Percentiles rank a stretch among this genome's conserved stretches.
Conservation (phyloP, 2,113 vertebrate genomes). For the Ctenomys sociabilis region DNA sequence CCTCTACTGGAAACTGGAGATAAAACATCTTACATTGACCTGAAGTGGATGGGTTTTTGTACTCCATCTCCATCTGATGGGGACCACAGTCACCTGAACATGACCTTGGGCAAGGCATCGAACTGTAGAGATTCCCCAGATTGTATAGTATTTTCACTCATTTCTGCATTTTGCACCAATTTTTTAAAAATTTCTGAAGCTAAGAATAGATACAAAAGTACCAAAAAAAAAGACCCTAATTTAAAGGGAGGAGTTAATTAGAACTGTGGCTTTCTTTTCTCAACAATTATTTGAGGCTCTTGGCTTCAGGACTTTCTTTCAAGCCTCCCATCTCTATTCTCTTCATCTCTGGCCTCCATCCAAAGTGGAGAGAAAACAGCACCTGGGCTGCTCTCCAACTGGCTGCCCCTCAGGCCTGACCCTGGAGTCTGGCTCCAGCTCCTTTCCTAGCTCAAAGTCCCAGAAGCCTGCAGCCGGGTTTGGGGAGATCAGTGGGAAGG, state of each 20-base stretch:
- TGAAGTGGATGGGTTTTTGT: not conserved
- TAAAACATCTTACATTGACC: not conserved
- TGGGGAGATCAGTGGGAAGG: conserved; percentile 59
- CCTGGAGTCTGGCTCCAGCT: not conserved
- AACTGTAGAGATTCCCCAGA: no score
- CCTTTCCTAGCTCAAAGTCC: conserved; percentile 37
- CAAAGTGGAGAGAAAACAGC: conserved; percentile 40
- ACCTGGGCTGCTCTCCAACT: conserved; percentile 23
- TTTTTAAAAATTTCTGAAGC: not conserved
- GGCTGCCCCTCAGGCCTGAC: not conserved
- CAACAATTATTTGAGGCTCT: conserved; percentile 29
- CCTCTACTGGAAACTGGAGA: not conserved
- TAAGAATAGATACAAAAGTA: conserved; percentile 72
- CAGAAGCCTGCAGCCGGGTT: not conserved
- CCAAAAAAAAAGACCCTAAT: conserved; percentile 67
- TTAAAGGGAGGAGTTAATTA: conserved; percentile 55
- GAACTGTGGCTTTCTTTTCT: conserved; percentile 66
- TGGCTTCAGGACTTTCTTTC: conserved; percentile 43
- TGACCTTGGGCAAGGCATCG: not conserved
- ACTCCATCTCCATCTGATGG: not conserved
- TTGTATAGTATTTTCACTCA: not conserved
- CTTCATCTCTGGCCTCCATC: conserved; percentile 47
- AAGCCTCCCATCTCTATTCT: conserved; percentile 29
- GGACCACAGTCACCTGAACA: not conserved
- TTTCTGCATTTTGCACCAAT: conserved; percentile 40